Conservation (phyloP, 2,113 vertebrate species). For the Terrapene triunguis region DNA sequence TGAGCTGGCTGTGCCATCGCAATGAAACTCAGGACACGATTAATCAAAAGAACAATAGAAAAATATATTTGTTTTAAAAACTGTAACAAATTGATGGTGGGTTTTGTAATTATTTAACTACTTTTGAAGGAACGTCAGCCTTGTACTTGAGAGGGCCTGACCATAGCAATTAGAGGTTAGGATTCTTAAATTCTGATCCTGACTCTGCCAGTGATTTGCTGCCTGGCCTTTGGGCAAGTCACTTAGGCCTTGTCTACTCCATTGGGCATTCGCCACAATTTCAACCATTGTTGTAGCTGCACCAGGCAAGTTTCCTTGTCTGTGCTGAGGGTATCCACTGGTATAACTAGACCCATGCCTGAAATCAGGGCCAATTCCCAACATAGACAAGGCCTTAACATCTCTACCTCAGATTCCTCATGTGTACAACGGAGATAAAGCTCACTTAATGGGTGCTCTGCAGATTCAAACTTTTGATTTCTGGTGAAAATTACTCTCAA, state of each 20-base stretch:
- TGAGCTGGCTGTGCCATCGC: not conserved
- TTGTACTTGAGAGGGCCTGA: not conserved
- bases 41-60: not conserved
- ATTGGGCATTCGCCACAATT: not conserved
- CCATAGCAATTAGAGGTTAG: not conserved
- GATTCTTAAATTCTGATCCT: not conserved
- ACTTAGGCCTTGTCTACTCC: not conserved
- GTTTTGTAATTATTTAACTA: not conserved
- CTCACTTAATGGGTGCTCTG: not conserved
- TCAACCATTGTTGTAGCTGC: not conserved
- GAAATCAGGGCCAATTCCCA: not conserved
- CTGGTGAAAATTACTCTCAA: not conserved
- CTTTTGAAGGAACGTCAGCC: not conserved
- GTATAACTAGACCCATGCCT: not conserved
- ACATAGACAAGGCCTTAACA: not conserved
- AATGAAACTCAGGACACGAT: not conserved
- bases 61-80: not conserved
- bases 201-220: not conserved
- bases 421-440: not conserved
- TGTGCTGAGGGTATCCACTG: not conserved
- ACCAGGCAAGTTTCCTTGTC: not conserved
- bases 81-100: not conserved
- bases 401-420: not conserved
- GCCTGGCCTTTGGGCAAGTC: not conserved
- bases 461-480: not conserved